Conservation (phyloP, 2,113 vertebrate genomes). For the Hippocampus abdominalis region DNA sequence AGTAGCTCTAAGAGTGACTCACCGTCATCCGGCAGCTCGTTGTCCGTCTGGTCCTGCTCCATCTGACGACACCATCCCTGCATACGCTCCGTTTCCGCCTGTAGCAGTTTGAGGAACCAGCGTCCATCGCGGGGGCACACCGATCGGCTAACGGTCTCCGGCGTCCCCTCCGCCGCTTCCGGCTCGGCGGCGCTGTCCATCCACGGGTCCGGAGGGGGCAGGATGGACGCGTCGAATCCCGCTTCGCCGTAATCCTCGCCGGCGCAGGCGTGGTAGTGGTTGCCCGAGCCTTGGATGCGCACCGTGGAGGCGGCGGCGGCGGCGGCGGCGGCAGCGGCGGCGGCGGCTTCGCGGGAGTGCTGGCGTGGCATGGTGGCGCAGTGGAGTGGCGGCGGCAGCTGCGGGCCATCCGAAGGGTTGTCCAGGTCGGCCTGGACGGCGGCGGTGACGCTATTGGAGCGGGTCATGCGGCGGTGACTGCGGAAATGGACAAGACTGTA, state of each 20-base stretch:
- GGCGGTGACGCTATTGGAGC: constrained; percentile 83
- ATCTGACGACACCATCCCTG: constrained; percentile 98
- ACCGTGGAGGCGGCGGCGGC: constrained; percentile 84
- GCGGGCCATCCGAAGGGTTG: constrained; percentile 21
- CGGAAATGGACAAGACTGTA: constrained; percentile 2
- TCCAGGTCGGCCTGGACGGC: constrained; percentile 85
- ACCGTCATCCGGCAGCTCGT: constrained; percentile 89
- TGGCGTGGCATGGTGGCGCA: constrained; percentile 82
- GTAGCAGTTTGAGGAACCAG: constrained; percentile 98
- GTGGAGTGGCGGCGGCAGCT: constrained; percentile 49
- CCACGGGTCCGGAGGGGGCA: constrained; percentile 97
- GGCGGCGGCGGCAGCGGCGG: constrained; percentile 70
- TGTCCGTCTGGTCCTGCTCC: constrained; percentile 87
- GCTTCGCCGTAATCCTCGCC: constrained; percentile 87
- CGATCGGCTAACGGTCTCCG: constrained; percentile 56
- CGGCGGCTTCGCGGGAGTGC: constrained; percentile 78
- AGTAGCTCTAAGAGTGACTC: constrained; percentile 56
- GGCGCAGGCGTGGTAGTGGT: constrained; percentile 93
- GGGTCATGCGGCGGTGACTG: constrained; percentile 64
- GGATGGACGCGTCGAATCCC: constrained; percentile 93
- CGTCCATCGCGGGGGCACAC: constrained; percentile 93
- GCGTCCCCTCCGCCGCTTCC: constrained; percentile 54
- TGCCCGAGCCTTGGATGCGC: constrained; percentile 97
- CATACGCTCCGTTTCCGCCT: constrained; percentile 96
- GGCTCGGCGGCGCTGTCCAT: constrained; percentile 86